Percentiles rank a stretch among this genome's conserved stretches.
These are phyloP conservation scores for Heliornis fulica DNA, from an alignment of 2,113 vertebrate species.

Conservation along the genomic window DNA sequence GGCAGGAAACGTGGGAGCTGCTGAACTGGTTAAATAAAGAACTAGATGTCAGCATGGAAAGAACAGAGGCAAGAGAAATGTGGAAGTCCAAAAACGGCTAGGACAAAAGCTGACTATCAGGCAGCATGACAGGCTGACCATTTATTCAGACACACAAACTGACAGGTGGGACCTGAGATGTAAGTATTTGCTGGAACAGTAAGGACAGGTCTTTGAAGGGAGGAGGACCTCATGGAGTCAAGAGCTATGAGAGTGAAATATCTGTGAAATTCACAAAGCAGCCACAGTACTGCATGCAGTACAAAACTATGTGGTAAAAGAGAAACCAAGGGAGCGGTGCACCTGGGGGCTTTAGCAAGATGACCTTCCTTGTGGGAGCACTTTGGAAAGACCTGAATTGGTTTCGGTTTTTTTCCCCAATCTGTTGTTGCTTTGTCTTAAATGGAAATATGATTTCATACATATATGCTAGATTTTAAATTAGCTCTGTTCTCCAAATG, in stretches of 20 bases:
- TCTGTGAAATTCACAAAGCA: not conserved
- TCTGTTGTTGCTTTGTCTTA: not conserved
- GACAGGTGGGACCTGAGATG: not conserved
- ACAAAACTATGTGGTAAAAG: not conserved
- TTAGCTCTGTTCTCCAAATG: not conserved
- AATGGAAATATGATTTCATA: not conserved
- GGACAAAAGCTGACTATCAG: not conserved
- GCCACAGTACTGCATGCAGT: rapidly evolving
- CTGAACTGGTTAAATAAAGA: not conserved
- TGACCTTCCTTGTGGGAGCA: not conserved
- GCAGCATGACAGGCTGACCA: not conserved
- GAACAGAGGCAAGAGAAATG: not conserved
- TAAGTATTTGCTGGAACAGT: no score
- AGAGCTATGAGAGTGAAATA: not conserved
- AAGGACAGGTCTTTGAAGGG: no score
- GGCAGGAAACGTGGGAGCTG: not conserved
- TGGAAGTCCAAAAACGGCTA: not conserved
- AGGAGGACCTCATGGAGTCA: not conserved
- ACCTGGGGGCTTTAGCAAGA: not conserved
- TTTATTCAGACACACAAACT: not conserved
- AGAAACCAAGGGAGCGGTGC: not conserved
- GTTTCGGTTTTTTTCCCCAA: not conserved
- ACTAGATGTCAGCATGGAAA: not conserved
- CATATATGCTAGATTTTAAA: not conserved
- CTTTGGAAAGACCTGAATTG: not conserved